A percentile compares a stretch with the other conserved stretches of the same genome.
Evolutionary conservation across 2,113 vertebrate genomes (phyloP).

Genomic region (Oreotrochilus melanogaster): DNA sequence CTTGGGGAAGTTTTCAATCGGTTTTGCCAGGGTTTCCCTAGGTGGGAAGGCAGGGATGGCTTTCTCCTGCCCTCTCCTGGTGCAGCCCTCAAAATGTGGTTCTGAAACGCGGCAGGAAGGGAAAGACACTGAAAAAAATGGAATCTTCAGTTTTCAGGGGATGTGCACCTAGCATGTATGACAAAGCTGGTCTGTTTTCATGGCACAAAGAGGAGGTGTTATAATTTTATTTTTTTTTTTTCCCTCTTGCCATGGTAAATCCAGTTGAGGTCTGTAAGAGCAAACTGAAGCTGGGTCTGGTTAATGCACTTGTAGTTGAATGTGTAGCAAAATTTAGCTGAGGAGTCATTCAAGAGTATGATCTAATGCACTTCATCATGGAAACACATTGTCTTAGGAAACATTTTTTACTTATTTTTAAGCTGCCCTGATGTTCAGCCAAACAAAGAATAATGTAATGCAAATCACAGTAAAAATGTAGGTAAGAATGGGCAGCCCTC

Average conservation of each 20-base stretch:
- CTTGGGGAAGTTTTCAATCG: constrained; percentile 36
- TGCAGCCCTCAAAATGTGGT: constrained; percentile 35
- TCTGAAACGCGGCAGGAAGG: not conserved
- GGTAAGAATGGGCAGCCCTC: not conserved
- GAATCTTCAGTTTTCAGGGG: not conserved
- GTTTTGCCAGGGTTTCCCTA: constrained; percentile 44
- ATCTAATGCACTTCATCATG: not conserved
- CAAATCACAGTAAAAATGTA: not conserved
- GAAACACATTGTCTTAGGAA: not conserved
- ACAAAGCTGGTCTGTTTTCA: not conserved
- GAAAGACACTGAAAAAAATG: constrained; percentile 11
- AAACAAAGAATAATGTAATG: rapidly evolving
- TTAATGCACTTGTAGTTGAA: not conserved
- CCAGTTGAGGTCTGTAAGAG: not conserved
- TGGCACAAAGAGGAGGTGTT: not conserved
- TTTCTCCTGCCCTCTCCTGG: constrained; percentile 75
- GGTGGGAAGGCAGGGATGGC: constrained; percentile 9
- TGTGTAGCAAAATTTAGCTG: not conserved
- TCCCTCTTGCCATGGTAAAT: not conserved
- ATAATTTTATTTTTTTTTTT: not conserved
- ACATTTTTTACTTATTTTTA: not conserved
- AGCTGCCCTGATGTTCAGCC: not conserved
- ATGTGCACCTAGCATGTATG: not conserved
- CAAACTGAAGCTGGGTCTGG: not conserved
- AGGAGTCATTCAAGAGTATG: not conserved